Evolutionary conservation across 1,140 invertebrate genomes (phyloP).

Genomic region (Globodera ellingtonae): DNA sequence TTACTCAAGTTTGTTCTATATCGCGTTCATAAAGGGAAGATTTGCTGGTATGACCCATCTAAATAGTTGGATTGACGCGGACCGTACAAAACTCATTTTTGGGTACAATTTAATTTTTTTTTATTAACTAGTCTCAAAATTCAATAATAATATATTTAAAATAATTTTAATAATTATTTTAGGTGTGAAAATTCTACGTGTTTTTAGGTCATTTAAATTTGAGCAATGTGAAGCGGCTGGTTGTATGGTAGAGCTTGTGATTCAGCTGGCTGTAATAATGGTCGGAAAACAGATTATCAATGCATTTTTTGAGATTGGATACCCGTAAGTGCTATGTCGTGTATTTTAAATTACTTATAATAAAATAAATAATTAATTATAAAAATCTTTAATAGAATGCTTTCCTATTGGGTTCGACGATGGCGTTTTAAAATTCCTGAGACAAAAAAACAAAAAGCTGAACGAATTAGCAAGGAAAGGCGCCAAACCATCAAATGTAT

Average conservation of each 20-base stretch:
- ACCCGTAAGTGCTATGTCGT: slow-evolving; percentile 73
- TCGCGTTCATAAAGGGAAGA: slow-evolving; percentile 77
- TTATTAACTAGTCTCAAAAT: too few species aligned
- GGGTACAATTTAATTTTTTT: not conserved
- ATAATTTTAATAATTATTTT: not conserved
- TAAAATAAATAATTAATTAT: not conserved
- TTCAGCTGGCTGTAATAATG: slow-evolving; percentile 83
- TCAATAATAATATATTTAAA: too few species aligned
- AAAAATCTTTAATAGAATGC: slow-evolving; percentile 33
- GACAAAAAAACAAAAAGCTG: slow-evolving; percentile 42
- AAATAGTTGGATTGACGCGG: slow-evolving; percentile 6
- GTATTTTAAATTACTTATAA: slow-evolving; percentile 13
- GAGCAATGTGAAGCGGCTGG: slow-evolving; percentile 76
- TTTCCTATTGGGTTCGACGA: slow-evolving; percentile 48
- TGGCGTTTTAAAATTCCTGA: slow-evolving; percentile 55
- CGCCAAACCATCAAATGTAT: slow-evolving; percentile 14
- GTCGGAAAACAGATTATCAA: slow-evolving; percentile 80
- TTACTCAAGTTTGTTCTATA: slow-evolving; percentile 97
- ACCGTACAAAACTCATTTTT: slow-evolving; percentile 13
- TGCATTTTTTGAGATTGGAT: slow-evolving; percentile 76
- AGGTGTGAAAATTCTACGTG: too few species aligned
- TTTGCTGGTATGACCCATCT: slow-evolving; percentile 40
- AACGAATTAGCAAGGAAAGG: slow-evolving; percentile 37
- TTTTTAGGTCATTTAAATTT: not conserved
- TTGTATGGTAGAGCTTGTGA: slow-evolving; percentile 80